phyloP scores from a whole-genome alignment of 2,888 invertebrate species.

The Coelopa pilipes region DNA sequence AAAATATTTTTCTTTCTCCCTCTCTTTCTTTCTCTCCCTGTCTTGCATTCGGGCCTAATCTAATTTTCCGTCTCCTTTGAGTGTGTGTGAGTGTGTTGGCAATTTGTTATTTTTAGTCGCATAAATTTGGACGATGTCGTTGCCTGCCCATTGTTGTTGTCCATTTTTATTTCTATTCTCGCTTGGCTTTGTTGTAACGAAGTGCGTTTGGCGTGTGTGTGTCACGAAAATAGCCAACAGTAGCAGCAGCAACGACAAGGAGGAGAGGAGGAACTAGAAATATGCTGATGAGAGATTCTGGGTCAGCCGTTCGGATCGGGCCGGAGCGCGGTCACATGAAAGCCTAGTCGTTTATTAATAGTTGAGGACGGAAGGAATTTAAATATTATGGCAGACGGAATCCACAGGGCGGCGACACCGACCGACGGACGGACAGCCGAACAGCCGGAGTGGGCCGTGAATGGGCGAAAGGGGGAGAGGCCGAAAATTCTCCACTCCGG shows the following conservation, averaged over 20 bases:
- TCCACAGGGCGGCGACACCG: no score
- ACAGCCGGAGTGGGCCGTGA: no score
- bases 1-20: no score
- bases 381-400: no score
- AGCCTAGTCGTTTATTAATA: background rate
- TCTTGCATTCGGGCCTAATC: no score
- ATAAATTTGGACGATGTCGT: no score
- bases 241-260: background rate
- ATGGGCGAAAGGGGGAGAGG: no score
- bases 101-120: background rate
- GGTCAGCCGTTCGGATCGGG: background rate
- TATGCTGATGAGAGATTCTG: background rate
- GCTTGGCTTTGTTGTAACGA: background rate
- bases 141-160: background rate
- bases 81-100: background rate
- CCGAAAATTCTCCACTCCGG: no score
- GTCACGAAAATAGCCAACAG: background rate
- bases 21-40: no score
- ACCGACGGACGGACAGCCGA: no score
- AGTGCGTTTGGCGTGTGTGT: conserved; percentile 2
- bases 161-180: background rate
- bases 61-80: no score
- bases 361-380: no score
- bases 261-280: background rate
- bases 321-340: conserved; percentile 4